These are phyloP conservation scores for Chamaetylas fuelleborni DNA, from an alignment of 2,113 vertebrate species.

Conservation along the genomic window DNA sequence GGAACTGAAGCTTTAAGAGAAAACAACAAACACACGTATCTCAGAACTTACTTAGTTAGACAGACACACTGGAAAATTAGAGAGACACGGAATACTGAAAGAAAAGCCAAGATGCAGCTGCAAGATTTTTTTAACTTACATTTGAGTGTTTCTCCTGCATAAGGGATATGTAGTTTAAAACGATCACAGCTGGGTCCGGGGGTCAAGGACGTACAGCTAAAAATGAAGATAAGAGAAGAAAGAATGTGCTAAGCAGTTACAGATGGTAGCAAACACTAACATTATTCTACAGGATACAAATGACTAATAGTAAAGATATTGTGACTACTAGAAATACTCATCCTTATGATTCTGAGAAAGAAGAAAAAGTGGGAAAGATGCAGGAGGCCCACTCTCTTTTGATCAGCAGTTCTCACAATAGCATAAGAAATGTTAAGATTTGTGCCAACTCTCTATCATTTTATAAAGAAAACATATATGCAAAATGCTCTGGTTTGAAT, in stretches of 20 bases:
- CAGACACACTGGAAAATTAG: background rate
- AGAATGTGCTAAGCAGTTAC: background rate
- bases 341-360: background rate
- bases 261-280: background rate
- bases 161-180: conserved; percentile 97
- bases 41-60: background rate
- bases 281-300: background rate
- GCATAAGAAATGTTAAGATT: background rate
- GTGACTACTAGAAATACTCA: background rate
- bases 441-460: background rate
- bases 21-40: background rate
- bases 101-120: background rate
- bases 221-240: conserved; percentile 14
- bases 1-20: background rate
- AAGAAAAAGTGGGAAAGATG: background rate
- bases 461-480: background rate
- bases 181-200: conserved; percentile 94
- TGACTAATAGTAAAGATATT: background rate
- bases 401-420: background rate
- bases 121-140: conserved; percentile 79
- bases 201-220: conserved; percentile 91
- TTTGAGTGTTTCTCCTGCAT: conserved; percentile 97
- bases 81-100: rapidly evolving
- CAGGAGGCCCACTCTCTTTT: background rate
- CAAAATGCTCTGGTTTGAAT: background rate